Evolutionary conservation across 2,888 invertebrate species (phyloP), one percentile per base, ranked within the genome.

Genomic region (Malthinus flaveolus): DNA sequence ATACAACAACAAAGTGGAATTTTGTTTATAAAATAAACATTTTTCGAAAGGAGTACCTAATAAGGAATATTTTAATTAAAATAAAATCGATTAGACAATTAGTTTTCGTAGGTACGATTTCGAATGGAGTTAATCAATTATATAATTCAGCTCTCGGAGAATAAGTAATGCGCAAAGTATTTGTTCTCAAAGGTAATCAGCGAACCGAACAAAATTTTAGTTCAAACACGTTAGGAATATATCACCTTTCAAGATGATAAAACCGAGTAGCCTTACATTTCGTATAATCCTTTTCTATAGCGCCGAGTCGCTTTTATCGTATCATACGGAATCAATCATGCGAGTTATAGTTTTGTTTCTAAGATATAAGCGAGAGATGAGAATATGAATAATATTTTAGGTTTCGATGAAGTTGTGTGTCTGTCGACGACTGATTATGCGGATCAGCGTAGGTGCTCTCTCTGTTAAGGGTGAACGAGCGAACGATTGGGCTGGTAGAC

Each of bases 101-200:
- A 23, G 23, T 23, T 23, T 23, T 23, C 23, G 23, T 23, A 23
- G 23, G 3, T 23, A 23, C 23, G 23, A 66, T 63, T 66, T 59
- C 65, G 69, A 72, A 73, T 71, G 65, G 68, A 68, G 68, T 66
- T 72, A 72, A 73, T 73, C 73, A 72, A 73, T 72, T 73, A 71
- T 68, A 65, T 66, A 69, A 68, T 73, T 23, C 5, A 23, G n/a
- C 69, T 68, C 67, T 71, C 65, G 66, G 56, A 68, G 65, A 69
- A 69, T 66, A 64, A 65, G 52, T 51, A 49, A 37, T 49, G 52
- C 49, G 56, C 57, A 49, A 58, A 53, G 62, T 49, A 60, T 56
- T 62, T 49, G 53, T 59, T 66, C 65, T 65, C 64, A 68, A 53
- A 70, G 70, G 66, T 67, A 67, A 66, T 69, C 68, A 64, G 32